Percentiles rank a stretch among this genome's conserved stretches.
phyloP scores from a whole-genome alignment of 2,797 vertebrate genomes.

The Anniella stebbinsi region DNA sequence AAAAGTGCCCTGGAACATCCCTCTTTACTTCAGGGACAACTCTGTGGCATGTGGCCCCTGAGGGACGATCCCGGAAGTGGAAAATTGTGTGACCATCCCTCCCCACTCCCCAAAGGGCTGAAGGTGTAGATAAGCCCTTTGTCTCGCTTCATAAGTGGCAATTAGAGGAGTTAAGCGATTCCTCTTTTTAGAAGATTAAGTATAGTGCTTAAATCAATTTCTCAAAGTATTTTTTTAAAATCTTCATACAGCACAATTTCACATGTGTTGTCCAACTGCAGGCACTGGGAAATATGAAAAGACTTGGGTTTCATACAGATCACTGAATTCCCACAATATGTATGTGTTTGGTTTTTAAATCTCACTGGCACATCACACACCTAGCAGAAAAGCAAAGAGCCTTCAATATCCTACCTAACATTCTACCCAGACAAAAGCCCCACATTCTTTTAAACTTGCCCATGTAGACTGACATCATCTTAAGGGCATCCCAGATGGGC shows the following conservation, averaged over 20 bases:
- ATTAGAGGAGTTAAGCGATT: conserved; percentile 14
- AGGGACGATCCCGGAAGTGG: no score
- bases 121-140: no score
- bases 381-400: no score
- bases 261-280: neutral
- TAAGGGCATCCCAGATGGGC: neutral
- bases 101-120: no score
- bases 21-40: no score
- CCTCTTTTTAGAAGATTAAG: conserved; percentile 8
- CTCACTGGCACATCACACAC: no score
- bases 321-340: neutral
- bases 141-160: conserved; percentile 7
- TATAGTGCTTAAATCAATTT: neutral
- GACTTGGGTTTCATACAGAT: neutral
- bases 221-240: neutral
- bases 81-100: no score
- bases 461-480: neutral
- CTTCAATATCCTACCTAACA: neutral
- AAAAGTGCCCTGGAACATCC: no score
- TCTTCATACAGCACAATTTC: no score
- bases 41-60: no score
- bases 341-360: no score
- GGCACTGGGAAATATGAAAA: neutral
- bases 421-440: neutral
- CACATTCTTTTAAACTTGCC: neutral